These are phyloP conservation scores for Pipistrellus pygmaeus DNA, from an alignment of 2,797 vertebrate genomes.

Conservation along the genomic window DNA sequence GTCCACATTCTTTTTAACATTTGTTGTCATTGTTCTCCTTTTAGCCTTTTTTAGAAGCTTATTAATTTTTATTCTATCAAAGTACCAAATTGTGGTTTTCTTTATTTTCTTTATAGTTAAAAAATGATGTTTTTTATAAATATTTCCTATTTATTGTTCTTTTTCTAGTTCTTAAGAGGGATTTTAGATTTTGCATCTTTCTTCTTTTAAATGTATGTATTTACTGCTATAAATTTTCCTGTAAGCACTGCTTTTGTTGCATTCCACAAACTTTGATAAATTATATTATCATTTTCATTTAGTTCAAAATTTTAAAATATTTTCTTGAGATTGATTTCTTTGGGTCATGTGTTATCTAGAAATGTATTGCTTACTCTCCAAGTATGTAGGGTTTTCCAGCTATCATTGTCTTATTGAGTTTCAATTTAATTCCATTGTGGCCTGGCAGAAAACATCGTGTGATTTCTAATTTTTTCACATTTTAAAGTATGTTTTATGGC, in stretches of 20 bases:
- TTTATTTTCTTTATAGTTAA: conserved; percentile 22
- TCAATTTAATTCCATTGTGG: background rate
- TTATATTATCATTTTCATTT: conserved; percentile 33
- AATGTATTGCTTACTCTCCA: background rate
- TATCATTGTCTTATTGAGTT: background rate
- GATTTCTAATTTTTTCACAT: background rate
- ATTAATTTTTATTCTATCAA: background rate
- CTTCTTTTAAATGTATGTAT: background rate
- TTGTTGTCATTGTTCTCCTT: background rate
- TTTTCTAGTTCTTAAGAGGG: background rate
- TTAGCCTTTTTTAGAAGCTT: background rate
- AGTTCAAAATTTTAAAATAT: background rate
- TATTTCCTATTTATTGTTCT: background rate
- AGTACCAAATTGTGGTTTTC: background rate
- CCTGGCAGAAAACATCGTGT: background rate
- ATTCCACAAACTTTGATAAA: background rate
- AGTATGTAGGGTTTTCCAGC: background rate
- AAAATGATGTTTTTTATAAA: background rate
- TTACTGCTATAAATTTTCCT: background rate
- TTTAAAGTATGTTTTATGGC: background rate
- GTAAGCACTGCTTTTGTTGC: background rate
- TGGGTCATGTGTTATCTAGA: background rate
- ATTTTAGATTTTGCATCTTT: conserved; percentile 2
- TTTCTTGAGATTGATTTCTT: background rate
- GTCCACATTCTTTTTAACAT: background rate